Conservation (phyloP, 1,140 invertebrate species). For the Zaprionus vittiger region DNA sequence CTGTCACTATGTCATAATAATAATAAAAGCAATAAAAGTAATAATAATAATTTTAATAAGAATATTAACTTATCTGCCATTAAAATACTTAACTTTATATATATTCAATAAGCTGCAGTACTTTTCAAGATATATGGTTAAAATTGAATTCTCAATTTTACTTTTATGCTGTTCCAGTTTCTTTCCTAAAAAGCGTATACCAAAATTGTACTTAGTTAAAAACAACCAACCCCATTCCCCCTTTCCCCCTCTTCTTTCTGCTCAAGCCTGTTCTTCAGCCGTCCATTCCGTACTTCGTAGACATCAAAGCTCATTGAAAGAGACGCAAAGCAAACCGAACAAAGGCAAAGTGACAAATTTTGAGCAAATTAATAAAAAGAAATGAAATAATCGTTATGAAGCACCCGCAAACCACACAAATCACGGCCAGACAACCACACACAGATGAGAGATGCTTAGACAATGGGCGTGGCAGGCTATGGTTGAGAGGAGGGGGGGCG, state of each 20-base stretch:
- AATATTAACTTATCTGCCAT: no score
- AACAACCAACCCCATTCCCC: not conserved
- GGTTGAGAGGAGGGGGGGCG: constrained; percentile 12
- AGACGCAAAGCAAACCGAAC: constrained; percentile 17
- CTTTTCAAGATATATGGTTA: no score
- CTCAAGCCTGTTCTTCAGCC: not conserved
- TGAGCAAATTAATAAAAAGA: constrained; percentile 75
- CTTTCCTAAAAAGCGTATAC: not conserved
- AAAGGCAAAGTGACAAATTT: constrained; percentile 75
- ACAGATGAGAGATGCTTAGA: constrained; percentile 40
- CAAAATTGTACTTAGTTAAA: not conserved
- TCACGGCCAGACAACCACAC: constrained; percentile 47
- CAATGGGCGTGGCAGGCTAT: constrained; percentile 9
- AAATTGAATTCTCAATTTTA: no score
- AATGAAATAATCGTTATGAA: constrained; percentile 32
- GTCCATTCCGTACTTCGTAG: constrained; percentile 36
- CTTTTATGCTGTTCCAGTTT: no score
- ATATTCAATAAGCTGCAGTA: no score
- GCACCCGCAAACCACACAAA: constrained; percentile 48
- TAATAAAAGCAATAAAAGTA: no score
- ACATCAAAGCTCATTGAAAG: constrained; percentile 51
- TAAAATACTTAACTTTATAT: no score
- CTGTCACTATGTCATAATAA: no score
- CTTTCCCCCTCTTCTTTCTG: not conserved
- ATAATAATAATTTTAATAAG: no score